Evolutionary conservation across 2,113 vertebrate genomes (phyloP).

Genomic region (Pipra filicauda): DNA sequence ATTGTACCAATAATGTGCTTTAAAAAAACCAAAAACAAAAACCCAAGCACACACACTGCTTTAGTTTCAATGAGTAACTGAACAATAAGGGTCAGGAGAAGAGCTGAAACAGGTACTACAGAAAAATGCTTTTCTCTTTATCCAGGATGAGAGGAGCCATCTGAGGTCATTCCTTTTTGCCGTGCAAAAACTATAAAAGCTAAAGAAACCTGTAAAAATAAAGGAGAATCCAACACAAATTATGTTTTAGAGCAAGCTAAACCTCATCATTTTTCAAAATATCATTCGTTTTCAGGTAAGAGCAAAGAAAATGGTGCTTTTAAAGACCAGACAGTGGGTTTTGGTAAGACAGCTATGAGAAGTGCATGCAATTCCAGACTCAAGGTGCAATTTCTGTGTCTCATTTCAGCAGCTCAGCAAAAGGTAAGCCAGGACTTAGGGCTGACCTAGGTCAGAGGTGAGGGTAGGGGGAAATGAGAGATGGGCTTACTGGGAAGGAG

Average conservation of each 20-base stretch:
- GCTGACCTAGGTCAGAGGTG: not conserved
- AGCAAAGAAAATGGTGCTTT: not conserved
- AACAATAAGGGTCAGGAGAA: not conserved
- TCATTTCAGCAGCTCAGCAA: not conserved
- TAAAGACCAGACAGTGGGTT: not conserved
- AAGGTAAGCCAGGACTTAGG: not conserved
- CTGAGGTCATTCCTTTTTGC: not conserved
- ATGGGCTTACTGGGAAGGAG: not conserved
- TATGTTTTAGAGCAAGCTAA: not conserved
- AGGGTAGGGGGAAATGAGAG: not conserved
- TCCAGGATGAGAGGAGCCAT: not conserved
- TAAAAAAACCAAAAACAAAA: not conserved
- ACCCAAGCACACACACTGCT: rapidly evolving
- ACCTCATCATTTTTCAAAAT: not conserved
- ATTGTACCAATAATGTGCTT: not conserved
- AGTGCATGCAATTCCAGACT: not conserved
- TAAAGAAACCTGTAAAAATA: not conserved
- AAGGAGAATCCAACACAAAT: not conserved
- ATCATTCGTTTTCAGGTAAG: not conserved
- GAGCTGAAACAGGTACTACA: not conserved
- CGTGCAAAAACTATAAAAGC: not conserved
- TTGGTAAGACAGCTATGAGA: not conserved
- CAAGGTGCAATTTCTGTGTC: not conserved
- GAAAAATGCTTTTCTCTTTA: not conserved
- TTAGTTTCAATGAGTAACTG: not conserved